These are phyloP conservation scores for Chinchilla lanigera DNA, from an alignment of 2,113 vertebrate genomes.

Conservation along the genomic window DNA sequence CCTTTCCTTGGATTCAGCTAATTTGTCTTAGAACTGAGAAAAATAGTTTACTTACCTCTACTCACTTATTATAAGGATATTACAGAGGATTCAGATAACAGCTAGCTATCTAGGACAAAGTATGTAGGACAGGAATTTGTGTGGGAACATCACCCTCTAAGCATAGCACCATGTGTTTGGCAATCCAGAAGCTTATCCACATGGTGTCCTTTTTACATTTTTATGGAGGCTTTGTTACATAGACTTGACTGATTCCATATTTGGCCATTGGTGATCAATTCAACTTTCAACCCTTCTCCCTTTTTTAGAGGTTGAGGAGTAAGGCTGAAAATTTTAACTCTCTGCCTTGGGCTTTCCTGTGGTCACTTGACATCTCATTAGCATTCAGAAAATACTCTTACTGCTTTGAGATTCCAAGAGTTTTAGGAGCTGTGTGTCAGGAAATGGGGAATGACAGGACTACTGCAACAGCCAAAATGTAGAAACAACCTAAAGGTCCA, in stretches of 20 bases:
- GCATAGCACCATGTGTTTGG: not conserved
- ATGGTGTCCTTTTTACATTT: not conserved
- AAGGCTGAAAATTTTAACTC: not conserved
- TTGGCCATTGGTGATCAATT: not conserved
- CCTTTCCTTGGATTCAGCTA: not conserved
- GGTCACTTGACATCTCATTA: not conserved
- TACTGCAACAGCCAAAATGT: not conserved
- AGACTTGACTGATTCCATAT: not conserved
- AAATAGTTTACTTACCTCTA: not conserved
- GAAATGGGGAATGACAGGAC: not conserved
- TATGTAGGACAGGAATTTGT: not conserved
- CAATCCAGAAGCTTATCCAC: not conserved
- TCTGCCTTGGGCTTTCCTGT: not conserved
- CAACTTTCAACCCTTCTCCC: not conserved
- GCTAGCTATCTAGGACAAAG: not conserved
- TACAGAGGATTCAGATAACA: not conserved
- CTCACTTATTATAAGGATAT: not conserved
- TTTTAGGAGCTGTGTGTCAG: not conserved
- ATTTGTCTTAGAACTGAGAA: not conserved
- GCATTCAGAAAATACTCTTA: not conserved
- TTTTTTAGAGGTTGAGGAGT: not conserved
- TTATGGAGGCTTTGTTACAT: not conserved
- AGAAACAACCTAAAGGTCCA: not conserved
- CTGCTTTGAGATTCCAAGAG: not conserved
- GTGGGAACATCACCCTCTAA: not conserved